Evolutionary conservation across 1,140 invertebrate genomes (phyloP), one percentile per base, ranked within the genome.

Genomic region (Ctenoplectra terminalis): DNA sequence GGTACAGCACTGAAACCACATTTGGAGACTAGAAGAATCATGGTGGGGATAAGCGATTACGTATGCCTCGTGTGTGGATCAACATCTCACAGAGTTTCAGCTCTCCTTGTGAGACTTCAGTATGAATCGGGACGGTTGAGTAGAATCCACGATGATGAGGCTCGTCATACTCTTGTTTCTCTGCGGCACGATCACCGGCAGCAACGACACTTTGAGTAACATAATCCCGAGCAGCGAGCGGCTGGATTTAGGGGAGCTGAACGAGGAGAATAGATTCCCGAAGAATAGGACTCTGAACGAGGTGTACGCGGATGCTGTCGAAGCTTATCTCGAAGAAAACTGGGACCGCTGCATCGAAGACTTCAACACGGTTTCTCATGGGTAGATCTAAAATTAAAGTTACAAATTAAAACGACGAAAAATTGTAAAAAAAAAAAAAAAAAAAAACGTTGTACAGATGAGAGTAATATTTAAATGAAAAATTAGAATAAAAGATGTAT

Each of bases 251-350:
- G 20, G 2, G 13, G 7, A 20, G 20, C 23, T 17, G 20, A 29
- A 20, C 13, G 23, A 77, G 9, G 23, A 43, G 37, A 43, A 52
- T 9, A 31, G 9, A 4, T 11, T 15, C 48, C 1, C 5, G 17
- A 56, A 2, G 6, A 20, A 56, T 50, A 73, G 26, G 9, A 79
- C 84, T 15, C 54, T 92, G 11, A 74, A 75, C 23, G 79, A 91
- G 61, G 48, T 82, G 15, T 93, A 84, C 67, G 88, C 94, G 83
- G 84, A 94, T 88, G 96, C 96, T 58, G 93, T 96, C 20, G 92
- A 95, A 77, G 95, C 96, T 34, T 97, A 97, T 92, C 92, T 95
- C 54, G 94, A 95, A 31, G 95, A 97, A 87, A 94, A 95, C 88
- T 97, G 95, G 95, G 92, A 94, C 31, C 94, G 95, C 58, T 97